A percentile compares a stretch with the other conserved stretches of the same genome.
Conservation (phyloP, 2,113 vertebrate genomes). For the Thryonomys swinderianus region DNA sequence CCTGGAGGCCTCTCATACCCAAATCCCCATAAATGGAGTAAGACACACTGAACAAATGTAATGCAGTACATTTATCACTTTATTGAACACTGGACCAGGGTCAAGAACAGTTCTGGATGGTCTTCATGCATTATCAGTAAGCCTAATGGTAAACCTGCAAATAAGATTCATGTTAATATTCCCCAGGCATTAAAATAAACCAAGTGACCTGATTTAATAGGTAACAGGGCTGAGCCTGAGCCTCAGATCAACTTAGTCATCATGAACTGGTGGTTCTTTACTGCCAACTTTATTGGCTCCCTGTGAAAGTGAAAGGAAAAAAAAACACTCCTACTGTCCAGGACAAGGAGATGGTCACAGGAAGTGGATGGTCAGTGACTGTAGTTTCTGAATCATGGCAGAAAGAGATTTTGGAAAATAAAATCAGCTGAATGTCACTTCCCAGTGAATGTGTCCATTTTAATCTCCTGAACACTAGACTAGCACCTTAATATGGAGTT, state of each 20-base stretch:
- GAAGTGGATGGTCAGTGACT: background rate
- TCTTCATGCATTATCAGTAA: background rate
- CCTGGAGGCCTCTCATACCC: background rate
- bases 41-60: slow-evolving; percentile 1
- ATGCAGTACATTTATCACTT: slow-evolving; percentile 23
- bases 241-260: too few relatives aligned
- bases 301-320: background rate
- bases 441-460: background rate
- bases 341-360: background rate
- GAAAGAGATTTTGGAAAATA: background rate
- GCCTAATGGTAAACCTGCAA: background rate
- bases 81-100: background rate
- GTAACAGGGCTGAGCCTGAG: background rate
- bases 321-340: background rate
- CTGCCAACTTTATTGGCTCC: background rate
- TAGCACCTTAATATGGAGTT: background rate
- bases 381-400: background rate
- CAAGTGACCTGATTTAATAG: background rate
- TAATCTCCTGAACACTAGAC: background rate
- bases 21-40: background rate
- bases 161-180: slow-evolving; percentile 27
- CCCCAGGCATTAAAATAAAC: background rate
- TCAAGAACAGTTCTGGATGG: background rate
- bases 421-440: background rate
- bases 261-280: background rate